A percentile compares a stretch with the other conserved stretches of the same genome.
phyloP scores from a whole-genome alignment of 2,797 vertebrate genomes.

The Trachops cirrhosus region DNA sequence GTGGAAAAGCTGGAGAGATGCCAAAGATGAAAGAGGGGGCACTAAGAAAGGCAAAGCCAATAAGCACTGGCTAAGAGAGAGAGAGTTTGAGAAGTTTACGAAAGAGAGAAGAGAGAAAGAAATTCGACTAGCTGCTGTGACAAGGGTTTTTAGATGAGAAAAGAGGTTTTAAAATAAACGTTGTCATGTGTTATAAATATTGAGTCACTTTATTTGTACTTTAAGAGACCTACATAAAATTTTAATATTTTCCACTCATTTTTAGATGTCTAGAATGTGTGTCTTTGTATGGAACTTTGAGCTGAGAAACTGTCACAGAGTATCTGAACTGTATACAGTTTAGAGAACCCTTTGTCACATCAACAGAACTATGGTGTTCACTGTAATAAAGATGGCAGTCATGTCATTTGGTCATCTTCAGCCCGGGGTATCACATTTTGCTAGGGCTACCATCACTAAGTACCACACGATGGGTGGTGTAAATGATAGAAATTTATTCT shows the following conservation, averaged over 20 bases:
- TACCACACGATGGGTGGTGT: neutral
- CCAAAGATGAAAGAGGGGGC: neutral
- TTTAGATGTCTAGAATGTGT: constrained; percentile 35
- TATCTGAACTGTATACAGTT: neutral
- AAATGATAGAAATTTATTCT: neutral
- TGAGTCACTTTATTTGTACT: neutral
- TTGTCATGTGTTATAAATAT: constrained; percentile 29
- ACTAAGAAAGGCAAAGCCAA: neutral
- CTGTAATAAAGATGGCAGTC: neutral
- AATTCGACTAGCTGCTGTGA: neutral
- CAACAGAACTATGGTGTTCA: neutral
- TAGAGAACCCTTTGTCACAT: neutral
- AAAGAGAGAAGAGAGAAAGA: constrained; percentile 34
- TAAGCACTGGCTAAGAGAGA: neutral
- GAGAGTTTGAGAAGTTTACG: neutral
- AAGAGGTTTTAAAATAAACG: neutral
- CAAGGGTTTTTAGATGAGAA: neutral
- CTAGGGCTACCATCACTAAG: neutral
- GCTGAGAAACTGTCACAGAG: neutral
- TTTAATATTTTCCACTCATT: neutral
- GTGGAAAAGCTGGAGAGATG: constrained; percentile 32
- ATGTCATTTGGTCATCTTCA: neutral
- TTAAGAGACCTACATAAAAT: constrained; percentile 29
- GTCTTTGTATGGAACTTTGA: neutral
- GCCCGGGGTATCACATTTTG: neutral